A percentile compares a stretch with the other conserved stretches of the same genome.
Conservation (phyloP, 2,888 invertebrate species). For the Dryobotodes eremita region DNA sequence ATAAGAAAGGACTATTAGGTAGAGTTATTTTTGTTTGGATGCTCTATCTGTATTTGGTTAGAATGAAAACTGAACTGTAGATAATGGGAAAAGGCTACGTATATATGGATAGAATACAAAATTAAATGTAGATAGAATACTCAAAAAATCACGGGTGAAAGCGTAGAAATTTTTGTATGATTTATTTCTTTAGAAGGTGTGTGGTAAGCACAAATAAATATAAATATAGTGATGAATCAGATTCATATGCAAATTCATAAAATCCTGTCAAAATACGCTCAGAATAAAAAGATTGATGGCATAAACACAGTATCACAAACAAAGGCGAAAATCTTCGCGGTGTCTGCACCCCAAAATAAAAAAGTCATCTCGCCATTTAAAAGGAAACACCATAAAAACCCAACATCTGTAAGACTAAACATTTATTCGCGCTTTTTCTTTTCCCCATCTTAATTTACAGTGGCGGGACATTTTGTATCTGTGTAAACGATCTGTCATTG, state of each 20-base stretch:
- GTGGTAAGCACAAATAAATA: not conserved
- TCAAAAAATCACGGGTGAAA: not conserved
- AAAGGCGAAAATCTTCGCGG: conserved; percentile 35
- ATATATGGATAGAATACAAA: not conserved
- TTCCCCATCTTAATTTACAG: conserved; percentile 72
- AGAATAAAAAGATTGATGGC: conserved; percentile 48
- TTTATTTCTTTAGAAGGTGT: not conserved
- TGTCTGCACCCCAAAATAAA: conserved; percentile 40
- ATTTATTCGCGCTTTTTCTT: conserved; percentile 66
- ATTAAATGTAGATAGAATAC: not conserved
- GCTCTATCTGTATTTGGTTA: not conserved
- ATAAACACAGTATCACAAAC: conserved; percentile 46
- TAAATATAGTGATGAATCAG: not conserved
- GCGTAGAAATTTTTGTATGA: not conserved
- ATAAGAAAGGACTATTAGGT: not conserved
- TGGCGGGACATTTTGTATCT: conserved; percentile 84
- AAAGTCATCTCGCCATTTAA: conserved; percentile 58
- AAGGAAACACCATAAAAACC: conserved; percentile 55
- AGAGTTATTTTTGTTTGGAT: too few relatives aligned
- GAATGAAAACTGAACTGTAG: not conserved
- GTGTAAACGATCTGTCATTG: conserved; percentile 89
- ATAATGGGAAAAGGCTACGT: not conserved
- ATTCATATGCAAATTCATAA: conserved; percentile 12
- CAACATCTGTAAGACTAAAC: conserved; percentile 64
- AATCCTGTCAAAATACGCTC: conserved; percentile 10